These are phyloP conservation scores for Andrena marginata DNA, from an alignment of 2,888 invertebrate species.

Conservation along the genomic window DNA sequence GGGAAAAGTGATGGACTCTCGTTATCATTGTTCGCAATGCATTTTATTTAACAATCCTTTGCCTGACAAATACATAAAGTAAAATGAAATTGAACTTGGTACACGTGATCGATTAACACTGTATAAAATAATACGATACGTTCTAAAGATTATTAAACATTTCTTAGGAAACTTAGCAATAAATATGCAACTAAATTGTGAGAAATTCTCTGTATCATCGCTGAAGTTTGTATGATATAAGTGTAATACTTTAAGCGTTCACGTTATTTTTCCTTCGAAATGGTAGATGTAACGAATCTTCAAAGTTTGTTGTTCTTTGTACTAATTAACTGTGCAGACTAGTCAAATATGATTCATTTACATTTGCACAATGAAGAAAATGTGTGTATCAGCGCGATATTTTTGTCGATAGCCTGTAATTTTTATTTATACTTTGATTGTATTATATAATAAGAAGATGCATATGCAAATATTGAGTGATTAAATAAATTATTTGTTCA, in stretches of 20 bases:
- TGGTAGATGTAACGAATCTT: slow-evolving; percentile 15
- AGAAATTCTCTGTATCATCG: slow-evolving; percentile 22
- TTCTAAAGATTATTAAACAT: slow-evolving; percentile 52
- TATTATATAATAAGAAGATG: slow-evolving; percentile 43
- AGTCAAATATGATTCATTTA: slow-evolving; percentile 55
- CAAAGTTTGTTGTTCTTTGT: slow-evolving; percentile 27
- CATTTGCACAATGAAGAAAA: slow-evolving; percentile 46
- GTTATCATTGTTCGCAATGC: slow-evolving; percentile 21
- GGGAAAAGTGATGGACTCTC: slow-evolving; percentile 22
- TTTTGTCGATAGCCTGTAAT: slow-evolving; percentile 34
- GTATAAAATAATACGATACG: slow-evolving; percentile 45
- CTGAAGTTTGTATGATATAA: slow-evolving; percentile 8
- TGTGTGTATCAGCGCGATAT: slow-evolving; percentile 24
- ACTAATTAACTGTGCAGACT: slow-evolving; percentile 51
- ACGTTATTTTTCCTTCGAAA: slow-evolving; percentile 11
- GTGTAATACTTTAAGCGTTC: slow-evolving; percentile 17
- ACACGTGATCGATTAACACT: slow-evolving; percentile 17
- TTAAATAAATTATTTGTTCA: slow-evolving; percentile 66
- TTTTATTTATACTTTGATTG: slow-evolving; percentile 54
- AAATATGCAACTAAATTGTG: slow-evolving; percentile 29
- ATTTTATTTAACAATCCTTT: slow-evolving; percentile 19
- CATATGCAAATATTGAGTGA: slow-evolving; percentile 53
- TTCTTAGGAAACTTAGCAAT: slow-evolving; percentile 51
- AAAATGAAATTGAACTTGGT: slow-evolving; percentile 31
- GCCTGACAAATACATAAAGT: slow-evolving; percentile 20